These are phyloP conservation scores for Nyctereutes procyonoides DNA, from an alignment of 2,113 vertebrate species.

Conservation along the genomic window DNA sequence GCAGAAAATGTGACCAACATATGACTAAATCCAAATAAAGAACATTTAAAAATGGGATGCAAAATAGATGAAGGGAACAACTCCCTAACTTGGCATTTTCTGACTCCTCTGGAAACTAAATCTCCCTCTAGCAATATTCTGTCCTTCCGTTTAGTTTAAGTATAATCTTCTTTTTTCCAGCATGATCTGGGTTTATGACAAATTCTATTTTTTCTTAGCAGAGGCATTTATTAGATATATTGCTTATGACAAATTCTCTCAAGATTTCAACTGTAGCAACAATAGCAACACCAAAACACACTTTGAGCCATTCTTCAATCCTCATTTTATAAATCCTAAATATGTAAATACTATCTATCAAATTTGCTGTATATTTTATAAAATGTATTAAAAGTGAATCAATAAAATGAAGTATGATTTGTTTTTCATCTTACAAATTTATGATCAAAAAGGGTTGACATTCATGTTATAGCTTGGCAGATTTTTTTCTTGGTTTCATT, in stretches of 20 bases:
- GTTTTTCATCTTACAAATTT: conserved; percentile 31
- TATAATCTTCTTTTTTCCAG: conserved; percentile 40
- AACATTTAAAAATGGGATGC: conserved; percentile 42
- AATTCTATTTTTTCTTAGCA: conserved; percentile 54
- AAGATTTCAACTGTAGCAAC: conserved; percentile 13
- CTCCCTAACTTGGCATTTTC: neutral
- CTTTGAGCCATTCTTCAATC: neutral
- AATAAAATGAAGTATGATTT: conserved; percentile 20
- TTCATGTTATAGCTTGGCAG: neutral
- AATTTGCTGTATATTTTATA: neutral
- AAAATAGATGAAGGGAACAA: neutral
- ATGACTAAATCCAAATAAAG: conserved; percentile 15
- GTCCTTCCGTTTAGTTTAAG: conserved; percentile 11
- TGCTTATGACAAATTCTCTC: conserved; percentile 51
- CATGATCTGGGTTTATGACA: conserved; percentile 55
- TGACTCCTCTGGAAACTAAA: neutral
- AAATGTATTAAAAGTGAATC: neutral
- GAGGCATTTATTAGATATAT: conserved; percentile 42
- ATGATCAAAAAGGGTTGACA: neutral
- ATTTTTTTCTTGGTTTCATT: neutral
- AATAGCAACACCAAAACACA: neutral
- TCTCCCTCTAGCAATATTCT: conserved; percentile 56
- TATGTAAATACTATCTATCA: neutral
- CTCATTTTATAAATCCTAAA: conserved; percentile 26
- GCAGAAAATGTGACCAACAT: neutral